Evolutionary conservation across 1,140 invertebrate species (phyloP).

Genomic region (Thalassaphorura encarpata): DNA sequence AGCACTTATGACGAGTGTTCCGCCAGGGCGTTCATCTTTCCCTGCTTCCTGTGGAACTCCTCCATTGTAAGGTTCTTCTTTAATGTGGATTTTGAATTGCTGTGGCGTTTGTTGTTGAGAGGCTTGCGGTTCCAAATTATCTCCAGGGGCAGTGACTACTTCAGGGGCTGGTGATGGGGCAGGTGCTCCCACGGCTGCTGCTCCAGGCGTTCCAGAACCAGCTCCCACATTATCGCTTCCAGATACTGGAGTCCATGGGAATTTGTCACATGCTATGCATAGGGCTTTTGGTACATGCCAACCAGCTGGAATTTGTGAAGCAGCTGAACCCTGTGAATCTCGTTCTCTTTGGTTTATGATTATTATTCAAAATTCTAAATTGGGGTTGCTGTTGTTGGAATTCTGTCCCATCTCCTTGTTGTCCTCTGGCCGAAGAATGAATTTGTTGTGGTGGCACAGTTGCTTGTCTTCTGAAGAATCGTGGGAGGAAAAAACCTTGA

Average conservation of each 20-base stretch:
- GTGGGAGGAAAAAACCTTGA: constrained; percentile 4
- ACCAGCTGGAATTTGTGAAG: background rate
- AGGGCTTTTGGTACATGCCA: constrained; percentile 25
- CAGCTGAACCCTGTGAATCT: background rate
- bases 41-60: constrained; percentile 3
- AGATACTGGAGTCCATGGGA: constrained; percentile 31
- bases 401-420: background rate
- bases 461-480: background rate
- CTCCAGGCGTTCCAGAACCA: background rate
- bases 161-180: background rate
- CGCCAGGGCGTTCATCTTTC: constrained; percentile 20
- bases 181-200: constrained; percentile 10
- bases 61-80: background rate
- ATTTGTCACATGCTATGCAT: constrained; percentile 29
- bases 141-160: background rate
- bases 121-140: background rate
- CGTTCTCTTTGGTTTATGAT: background rate
- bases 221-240: constrained; percentile 2
- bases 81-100: constrained; percentile 4
- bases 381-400: background rate
- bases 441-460: background rate
- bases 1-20: too few species aligned
- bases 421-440: background rate
- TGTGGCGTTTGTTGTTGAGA: background rate
- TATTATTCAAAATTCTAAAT: constrained; percentile 2